Base-by-base conservation (phyloP, 2,113 vertebrate genomes). In the Hemiprocne comata region DNA sequence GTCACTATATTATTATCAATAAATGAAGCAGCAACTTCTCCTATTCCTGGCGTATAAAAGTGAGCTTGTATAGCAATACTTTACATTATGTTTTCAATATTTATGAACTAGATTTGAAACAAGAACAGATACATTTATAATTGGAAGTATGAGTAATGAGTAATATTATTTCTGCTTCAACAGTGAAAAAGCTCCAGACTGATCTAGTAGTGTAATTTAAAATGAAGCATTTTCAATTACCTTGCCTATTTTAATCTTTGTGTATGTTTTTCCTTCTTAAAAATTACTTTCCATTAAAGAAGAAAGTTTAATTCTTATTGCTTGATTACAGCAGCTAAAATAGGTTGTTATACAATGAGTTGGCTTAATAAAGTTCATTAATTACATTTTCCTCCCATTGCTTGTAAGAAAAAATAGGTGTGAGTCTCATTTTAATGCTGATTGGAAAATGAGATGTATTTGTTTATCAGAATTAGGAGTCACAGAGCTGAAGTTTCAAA, bases 161-260 rank as follows among this genome's bases (percentile, higher is more conserved):
- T 40, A 95, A 69, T 91, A 90, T 42, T 79, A 62, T 74, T 84
- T 88, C 82, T 97, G 65, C 57, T 71, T 91, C 78, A 90, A 66
- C 58, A 82, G 53, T 89, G 67, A 80, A 77, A 76, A 92, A 89
- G 6, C 79, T 88, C 33, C n/a, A 72, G 60, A 87, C 31, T 87
- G 95, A 89, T 82, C 65, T 91, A 93, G 71, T 61, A 64, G 51
- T 54, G 26, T 91, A 82, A 94, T 96, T 94, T 93, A 87, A 93
- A 89, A 1, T 19, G 33, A 85, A 87, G 73, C 71, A 65, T 88
- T 94, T 94, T 83, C 73, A 94, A 78, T 82, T 93, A 71, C 58
- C 38, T 78, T 78, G 34, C 72, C 55, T 54, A 12, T 70, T 95
- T 96, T 93, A 65, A 58, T 91, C 25, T 87, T 74, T 87, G 61